Base-by-base conservation (phyloP, 2,888 invertebrate genomes). In the Ashinkailepas kermadecensis region DNA sequence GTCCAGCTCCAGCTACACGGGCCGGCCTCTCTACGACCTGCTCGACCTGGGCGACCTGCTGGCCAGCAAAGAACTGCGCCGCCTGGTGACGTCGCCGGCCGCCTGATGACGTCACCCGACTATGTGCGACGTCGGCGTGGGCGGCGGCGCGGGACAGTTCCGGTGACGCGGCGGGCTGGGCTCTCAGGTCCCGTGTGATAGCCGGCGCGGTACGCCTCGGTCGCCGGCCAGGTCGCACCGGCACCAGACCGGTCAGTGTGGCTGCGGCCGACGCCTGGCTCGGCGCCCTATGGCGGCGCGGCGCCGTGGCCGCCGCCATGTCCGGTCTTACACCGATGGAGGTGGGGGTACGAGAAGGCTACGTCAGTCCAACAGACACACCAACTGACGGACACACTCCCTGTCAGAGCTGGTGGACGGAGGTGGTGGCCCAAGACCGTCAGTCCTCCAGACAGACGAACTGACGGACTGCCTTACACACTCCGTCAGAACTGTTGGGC, bases 1-100 rank as follows among this genome's bases (percentile, higher is more conserved):
- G 54, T 7, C 74, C 7, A 4, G 54, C 9, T 18, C 13, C 18
- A 9, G 8, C 39, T 10, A 54, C 54, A 18, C 18, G 6, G 54
- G 54, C 7, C 74, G 18, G 74, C 74, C 74, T 6, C 74, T 74
- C 13, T 74, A 74, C 54, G 74, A 74, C 74, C 54, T 74, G 74
- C 54, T 74, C 54, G 74, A 74, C 74, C 54, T 74, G 54, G 74
- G 74, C 18, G 74, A 74, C 74, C 74, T 74, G 54, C 54, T 74
- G 74, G 74, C 74, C 15, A 12, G 74, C 54, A 23, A 25, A 6
- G 11, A 23, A 4, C 12, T 25, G 11, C 67, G 67, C 25, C 25
- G 67, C 25, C 67, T 23, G n/a, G 25, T 23, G 23, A 25, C 67
- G 25, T 23, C 67, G 67, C 67, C 67, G 67, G 67, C 67, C 67